Conservation (phyloP, 2,113 vertebrate genomes). For the Suricata suricatta region DNA sequence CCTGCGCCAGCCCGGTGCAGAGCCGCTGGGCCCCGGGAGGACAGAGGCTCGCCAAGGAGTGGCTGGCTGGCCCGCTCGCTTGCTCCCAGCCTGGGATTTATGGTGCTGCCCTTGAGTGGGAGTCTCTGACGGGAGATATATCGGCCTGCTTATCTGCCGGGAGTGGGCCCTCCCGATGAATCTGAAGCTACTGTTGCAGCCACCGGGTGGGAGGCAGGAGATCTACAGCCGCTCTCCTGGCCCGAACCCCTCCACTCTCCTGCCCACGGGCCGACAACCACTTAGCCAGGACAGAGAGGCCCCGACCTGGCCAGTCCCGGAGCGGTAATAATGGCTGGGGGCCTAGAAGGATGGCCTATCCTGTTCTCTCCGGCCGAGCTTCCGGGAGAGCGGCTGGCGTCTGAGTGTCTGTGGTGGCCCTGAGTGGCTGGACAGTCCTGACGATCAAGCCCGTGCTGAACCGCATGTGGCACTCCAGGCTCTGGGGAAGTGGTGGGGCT, state of each 20-base stretch:
- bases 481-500: not conserved
- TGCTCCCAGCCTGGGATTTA: constrained; percentile 38
- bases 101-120: constrained; percentile 42
- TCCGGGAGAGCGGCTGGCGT: not conserved
- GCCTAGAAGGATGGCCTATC: not conserved
- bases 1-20: rapidly evolving
- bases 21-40: not conserved
- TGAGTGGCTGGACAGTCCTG: not conserved
- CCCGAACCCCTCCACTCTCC: not conserved
- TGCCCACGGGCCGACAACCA: not conserved
- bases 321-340: not conserved
- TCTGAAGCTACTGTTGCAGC: not conserved
- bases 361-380: not conserved
- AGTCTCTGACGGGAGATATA: constrained; percentile 56
- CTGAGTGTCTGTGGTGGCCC: not conserved
- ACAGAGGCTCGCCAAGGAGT: not conserved
- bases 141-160: constrained; percentile 43
- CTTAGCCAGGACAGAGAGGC: not conserved
- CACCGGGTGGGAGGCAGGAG: not conserved
- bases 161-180: not conserved
- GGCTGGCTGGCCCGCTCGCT: not conserved
- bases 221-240: not conserved
- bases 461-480: not conserved
- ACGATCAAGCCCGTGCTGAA: not conserved
- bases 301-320: not conserved